Evolutionary conservation across 2,113 vertebrate species (phyloP).

Genomic region (Aspidoscelis tigris): DNA sequence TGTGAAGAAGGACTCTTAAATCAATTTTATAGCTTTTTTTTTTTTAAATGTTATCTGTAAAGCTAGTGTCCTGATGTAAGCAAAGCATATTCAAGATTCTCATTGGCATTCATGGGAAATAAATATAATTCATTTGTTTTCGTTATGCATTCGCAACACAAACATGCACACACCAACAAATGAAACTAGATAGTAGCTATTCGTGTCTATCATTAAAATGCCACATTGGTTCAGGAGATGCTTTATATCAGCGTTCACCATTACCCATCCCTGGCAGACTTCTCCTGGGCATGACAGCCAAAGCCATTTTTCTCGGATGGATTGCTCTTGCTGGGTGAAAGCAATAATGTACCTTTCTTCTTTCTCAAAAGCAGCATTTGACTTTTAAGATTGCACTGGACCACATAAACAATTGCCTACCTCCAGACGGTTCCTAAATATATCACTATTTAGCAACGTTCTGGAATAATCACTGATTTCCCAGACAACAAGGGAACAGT

Average conservation of each 20-base stretch:
- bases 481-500: too few relatives aligned
- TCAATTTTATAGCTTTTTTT: neutral
- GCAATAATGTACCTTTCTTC: neutral
- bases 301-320: neutral
- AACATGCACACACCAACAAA: neutral
- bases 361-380: neutral
- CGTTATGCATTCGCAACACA: neutral
- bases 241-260: neutral
- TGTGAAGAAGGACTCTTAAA: too few relatives aligned
- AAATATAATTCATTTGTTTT: neutral
- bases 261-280: neutral
- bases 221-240: neutral
- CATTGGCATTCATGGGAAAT: neutral
- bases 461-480: too few relatives aligned
- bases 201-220: neutral
- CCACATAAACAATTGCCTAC: neutral
- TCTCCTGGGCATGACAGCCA: neutral
- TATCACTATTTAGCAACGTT: too few relatives aligned
- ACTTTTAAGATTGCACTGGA: neutral
- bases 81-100: neutral
- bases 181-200: neutral
- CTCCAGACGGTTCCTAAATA: too few relatives aligned
- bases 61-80: neutral
- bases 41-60: neutral
- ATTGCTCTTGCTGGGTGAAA: neutral